phyloP scores from a whole-genome alignment of 35 echinoderm and acorn worm species.

The Acanthaster planci region DNA sequence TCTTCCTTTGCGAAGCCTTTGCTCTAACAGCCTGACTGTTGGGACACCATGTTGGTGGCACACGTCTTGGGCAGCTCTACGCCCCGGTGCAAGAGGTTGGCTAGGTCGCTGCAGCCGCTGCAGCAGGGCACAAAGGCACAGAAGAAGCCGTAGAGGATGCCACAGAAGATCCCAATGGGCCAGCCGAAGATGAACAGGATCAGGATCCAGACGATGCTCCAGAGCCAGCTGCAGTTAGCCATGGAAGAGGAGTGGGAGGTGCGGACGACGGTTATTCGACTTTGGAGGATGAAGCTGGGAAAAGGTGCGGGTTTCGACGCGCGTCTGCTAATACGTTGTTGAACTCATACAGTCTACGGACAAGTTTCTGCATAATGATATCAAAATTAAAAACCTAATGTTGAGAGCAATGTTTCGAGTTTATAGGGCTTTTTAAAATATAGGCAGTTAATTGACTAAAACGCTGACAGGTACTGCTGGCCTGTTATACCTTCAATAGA shows the following conservation, averaged over 20 bases:
- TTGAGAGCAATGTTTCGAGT: too few species aligned
- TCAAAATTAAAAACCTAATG: too few species aligned
- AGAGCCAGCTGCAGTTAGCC: slow-evolving; percentile 99
- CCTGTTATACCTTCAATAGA: too few species aligned
- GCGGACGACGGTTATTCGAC: not conserved
- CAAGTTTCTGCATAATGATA: too few species aligned
- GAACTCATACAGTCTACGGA: too few species aligned
- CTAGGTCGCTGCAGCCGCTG: slow-evolving; percentile 78
- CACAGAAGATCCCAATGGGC: slow-evolving; percentile 89
- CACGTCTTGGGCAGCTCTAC: slow-evolving; percentile 83
- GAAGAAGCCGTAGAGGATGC: slow-evolving; percentile 89
- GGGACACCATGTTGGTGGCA: slow-evolving; percentile 87
- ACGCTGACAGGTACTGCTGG: too few species aligned
- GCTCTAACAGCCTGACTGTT: slow-evolving; percentile 91
- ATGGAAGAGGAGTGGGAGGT: slow-evolving; percentile 40
- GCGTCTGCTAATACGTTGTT: too few species aligned
- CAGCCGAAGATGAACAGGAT: slow-evolving; percentile 88
- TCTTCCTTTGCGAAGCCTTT: too few species aligned
- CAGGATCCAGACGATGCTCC: slow-evolving; percentile 95
- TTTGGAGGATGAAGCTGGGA: too few species aligned
- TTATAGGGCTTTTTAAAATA: too few species aligned
- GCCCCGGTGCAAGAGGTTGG: slow-evolving; percentile 89
- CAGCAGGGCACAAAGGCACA: slow-evolving; percentile 99
- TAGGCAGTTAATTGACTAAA: too few species aligned
- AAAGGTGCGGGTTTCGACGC: too few species aligned